Evolutionary conservation across 2,888 invertebrate species (phyloP).

Genomic region (Spisula subtruncata): DNA sequence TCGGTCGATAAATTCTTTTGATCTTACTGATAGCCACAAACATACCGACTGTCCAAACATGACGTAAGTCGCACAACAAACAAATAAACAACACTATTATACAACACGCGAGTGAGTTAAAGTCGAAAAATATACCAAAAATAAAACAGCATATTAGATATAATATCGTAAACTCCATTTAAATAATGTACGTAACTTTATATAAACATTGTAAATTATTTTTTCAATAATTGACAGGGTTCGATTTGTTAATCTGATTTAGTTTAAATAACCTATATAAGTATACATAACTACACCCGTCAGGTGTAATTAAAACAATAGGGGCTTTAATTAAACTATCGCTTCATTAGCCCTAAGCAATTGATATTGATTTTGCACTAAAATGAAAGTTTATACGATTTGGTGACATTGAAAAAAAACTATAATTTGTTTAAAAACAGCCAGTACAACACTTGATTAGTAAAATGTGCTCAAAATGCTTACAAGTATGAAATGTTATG

Average conservation of each 20-base stretch:
- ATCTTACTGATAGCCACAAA: background rate
- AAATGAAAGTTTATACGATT: too few species aligned
- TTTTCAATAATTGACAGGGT: background rate
- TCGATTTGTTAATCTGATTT: background rate
- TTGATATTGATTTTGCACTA: too few species aligned
- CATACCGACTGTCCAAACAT: background rate
- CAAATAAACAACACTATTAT: background rate
- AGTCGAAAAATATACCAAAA: constrained; percentile 5
- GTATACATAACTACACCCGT: background rate
- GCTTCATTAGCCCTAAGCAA: too few species aligned
- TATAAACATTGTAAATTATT: background rate
- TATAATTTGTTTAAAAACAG: too few species aligned
- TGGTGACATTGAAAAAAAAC: too few species aligned
- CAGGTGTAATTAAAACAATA: background rate
- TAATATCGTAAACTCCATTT: constrained; percentile 3
- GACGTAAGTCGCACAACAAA: background rate
- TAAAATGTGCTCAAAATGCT: too few species aligned
- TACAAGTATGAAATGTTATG: too few species aligned
- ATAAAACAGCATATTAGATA: background rate
- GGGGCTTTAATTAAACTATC: background rate
- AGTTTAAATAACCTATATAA: background rate
- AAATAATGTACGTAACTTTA: background rate
- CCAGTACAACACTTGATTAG: too few species aligned
- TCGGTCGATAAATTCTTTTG: background rate
- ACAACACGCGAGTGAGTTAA: constrained; percentile 4